A percentile compares a stretch with the other conserved stretches of the same genome.
Conservation (phyloP, 2,888 invertebrate species). For the Cephus runcator region DNA sequence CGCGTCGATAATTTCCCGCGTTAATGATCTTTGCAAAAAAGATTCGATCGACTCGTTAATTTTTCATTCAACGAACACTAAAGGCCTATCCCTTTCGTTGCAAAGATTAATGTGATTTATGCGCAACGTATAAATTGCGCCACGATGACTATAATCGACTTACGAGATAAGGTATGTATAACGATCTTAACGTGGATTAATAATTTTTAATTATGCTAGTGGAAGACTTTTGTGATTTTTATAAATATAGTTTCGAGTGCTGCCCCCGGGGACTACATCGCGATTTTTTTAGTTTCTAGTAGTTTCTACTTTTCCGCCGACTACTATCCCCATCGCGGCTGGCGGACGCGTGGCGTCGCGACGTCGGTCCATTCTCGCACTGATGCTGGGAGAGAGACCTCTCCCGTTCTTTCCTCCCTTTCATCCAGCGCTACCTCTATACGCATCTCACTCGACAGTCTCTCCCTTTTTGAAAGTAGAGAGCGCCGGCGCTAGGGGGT, state of each 20-base stretch:
- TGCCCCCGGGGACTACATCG: slow-evolving; percentile 10
- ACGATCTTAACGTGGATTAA: slow-evolving; percentile 10
- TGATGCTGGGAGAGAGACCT: slow-evolving; percentile 46
- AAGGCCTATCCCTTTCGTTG: background rate
- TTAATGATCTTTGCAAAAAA: background rate
- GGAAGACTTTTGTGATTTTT: slow-evolving; percentile 63
- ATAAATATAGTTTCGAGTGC: slow-evolving; percentile 12
- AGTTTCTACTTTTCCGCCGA: slow-evolving; percentile 2
- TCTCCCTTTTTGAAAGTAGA: slow-evolving; percentile 19
- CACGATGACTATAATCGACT: background rate
- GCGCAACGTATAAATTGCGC: background rate
- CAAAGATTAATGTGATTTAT: background rate
- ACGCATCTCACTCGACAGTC: background rate
- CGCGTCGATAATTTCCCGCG: background rate
- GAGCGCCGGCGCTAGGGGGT: slow-evolving; percentile 58
- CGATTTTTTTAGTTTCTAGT: slow-evolving; percentile 11
- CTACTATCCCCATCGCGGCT: slow-evolving; percentile 9
- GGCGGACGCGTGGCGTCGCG: slow-evolving; percentile 50
- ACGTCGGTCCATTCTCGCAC: slow-evolving; percentile 59
- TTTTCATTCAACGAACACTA: background rate
- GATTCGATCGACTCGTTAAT: background rate
- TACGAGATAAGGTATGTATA: slow-evolving; percentile 5
- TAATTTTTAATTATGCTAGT: slow-evolving; percentile 37
- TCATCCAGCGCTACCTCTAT: background rate
- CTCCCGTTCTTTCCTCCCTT: slow-evolving; percentile 24